Evolutionary conservation across 2,113 vertebrate genomes (phyloP).

Genomic region (Syngnathus scovelli): DNA sequence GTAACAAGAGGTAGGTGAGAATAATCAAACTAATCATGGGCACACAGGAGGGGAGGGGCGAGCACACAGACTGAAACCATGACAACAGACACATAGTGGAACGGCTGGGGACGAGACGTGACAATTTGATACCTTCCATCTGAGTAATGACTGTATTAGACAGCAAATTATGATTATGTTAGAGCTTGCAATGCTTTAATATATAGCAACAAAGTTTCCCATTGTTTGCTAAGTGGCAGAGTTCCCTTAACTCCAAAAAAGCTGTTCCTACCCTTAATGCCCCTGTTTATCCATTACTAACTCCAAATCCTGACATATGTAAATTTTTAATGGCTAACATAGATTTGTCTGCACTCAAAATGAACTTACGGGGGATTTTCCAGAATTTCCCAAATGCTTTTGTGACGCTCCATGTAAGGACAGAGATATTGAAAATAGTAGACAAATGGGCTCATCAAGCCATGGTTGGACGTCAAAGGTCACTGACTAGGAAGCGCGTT

Average conservation of each 20-base stretch:
- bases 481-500: constrained; percentile 8
- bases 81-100: too few species aligned
- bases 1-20: too few species aligned
- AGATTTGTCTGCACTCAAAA: not conserved
- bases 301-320: not conserved
- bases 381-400: constrained; percentile 5
- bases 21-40: too few species aligned
- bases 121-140: not conserved
- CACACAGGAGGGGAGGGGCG: too few species aligned
- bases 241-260: not conserved
- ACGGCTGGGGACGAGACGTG: not conserved
- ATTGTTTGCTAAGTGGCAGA: not conserved
- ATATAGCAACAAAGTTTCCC: not conserved
- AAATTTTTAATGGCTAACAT: not conserved
- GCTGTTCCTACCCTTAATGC: not conserved
- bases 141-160: not conserved
- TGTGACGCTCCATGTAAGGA: not conserved
- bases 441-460: constrained; percentile 11
- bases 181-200: not conserved
- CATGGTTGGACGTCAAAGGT: constrained; percentile 31
- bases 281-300: not conserved
- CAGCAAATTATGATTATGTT: not conserved
- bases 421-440: constrained; percentile 1
- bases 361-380: constrained; percentile 7
- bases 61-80: too few species aligned